Evolutionary conservation across 2,113 vertebrate species (phyloP), one percentile per base, ranked within the genome.

Genomic region (Cyprinus carpio): DNA sequence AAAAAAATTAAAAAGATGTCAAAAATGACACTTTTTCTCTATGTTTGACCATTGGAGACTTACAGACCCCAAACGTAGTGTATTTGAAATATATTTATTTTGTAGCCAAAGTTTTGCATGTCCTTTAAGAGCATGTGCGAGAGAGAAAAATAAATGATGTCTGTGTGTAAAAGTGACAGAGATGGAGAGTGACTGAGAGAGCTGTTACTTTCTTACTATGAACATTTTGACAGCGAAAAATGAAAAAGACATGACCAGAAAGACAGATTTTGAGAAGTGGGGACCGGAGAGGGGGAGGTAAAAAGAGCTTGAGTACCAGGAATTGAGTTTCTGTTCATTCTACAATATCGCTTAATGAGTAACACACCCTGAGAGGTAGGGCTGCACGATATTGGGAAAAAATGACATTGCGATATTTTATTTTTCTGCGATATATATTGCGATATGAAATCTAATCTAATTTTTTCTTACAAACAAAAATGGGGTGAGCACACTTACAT

Each of bases 241-340:
- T 64, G 37, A 71, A 29, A 13, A 62, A 62, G 67, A 69, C 37
- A n/a, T 7, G 6, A n/a, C 16, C 40, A 76, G 25, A 40, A 43
- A 71, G 43, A 62, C 23, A 15, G 23, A 83, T 31, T 62, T 54
- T 65, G 71, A 51, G 40, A n/a, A 65, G 34, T 56, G 54, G 31
- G 23, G 27, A 29, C 27, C 27, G 25, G 54, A 51, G 67, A 84
- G 69, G 54, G 25, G 7, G 31, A 75, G 8, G 29, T 13, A 20
- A n/a, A 40, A 43, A 72, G 4, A 37, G 37, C 8, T 56, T 58
- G 54, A 81, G 67, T 75, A 75, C 62, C 62, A 83, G 46, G 51
- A 62, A 84, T 27, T 37, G 31, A 49, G 69, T 87, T 77, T 77
- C 75, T 83, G 37, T 78, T 83, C 54, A 15, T 31, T 76, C 78